Evolutionary conservation across 2,888 invertebrate species (phyloP), one percentile per base, ranked within the genome.

Genomic region (Parthenolecanium corni): DNA sequence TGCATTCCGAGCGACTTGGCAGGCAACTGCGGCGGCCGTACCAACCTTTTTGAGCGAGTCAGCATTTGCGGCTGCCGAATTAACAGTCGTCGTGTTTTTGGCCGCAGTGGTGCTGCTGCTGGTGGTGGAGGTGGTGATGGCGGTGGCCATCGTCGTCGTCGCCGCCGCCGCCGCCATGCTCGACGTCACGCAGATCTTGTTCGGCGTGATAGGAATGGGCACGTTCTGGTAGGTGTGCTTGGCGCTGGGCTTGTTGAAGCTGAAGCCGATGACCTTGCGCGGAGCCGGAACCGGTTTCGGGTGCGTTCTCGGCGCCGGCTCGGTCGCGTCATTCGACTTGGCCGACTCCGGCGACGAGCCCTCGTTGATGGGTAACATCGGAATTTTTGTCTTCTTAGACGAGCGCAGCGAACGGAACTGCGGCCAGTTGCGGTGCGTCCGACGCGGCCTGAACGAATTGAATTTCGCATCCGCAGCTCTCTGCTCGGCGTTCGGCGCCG

Each of bases 141-240:
- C 9, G 5, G 9, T 9, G 9, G 31, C 31, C 31, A 31, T 12
- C 44, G 44, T 9, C 31, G 31, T 31, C 31, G 31, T 9, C 31
- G 31, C 9, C 14, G 53, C 18, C 40, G 23, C 4, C 18, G 20
- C 44, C 42, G 56, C 40, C 6, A n/a, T 42, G 4, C 5, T 9
- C 4, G 6, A 21, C 2, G 31, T 24, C n/a, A 23, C 44, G 1
- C 18, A n/a, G 20, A 20, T 23, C 38, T 64, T 68, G 56, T 70
- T 70, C 47, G 76, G 76, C 69, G 73, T 75, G 68, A 76, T 73
- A 58, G 77, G 76, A 64, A 75, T 71, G 56, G 78, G 78, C 64
- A 79, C 76, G 69, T 79, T 78, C 72, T 78, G 78, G 68, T 79
- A 78, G 38, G 76, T 76, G 68, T 78, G 78, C 67, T 70, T 70